phyloP scores from a whole-genome alignment of 1,140 invertebrate genomes.

The Scaptomyza montana region DNA sequence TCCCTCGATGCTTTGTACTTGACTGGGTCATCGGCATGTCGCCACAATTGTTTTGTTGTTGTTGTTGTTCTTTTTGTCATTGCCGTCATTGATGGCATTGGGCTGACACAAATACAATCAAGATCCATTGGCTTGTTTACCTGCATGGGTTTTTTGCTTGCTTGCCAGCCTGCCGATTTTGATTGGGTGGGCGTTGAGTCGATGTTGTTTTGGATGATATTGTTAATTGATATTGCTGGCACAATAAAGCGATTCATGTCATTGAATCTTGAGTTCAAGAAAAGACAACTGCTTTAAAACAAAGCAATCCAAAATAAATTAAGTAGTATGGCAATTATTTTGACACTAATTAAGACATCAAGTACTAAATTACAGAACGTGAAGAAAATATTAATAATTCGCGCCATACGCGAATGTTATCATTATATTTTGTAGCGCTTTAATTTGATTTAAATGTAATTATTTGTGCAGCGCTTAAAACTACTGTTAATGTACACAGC shows the following conservation, averaged over 20 bases:
- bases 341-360: conserved; percentile 70
- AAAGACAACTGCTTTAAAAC: conserved; percentile 33
- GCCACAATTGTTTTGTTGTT: conserved; percentile 14
- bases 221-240: conserved; percentile 70
- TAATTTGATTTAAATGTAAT: conserved; percentile 19
- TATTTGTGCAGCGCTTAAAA: neutral
- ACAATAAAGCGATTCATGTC: conserved; percentile 50
- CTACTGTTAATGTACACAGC: conserved; percentile 1
- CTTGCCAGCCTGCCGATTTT: conserved; percentile 13
- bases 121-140: conserved; percentile 63
- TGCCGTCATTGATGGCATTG: conserved; percentile 48
- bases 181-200: conserved; percentile 50
- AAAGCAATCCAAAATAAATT: conserved; percentile 41
- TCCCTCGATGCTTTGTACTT: conserved; percentile 47
- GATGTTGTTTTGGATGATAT: conserved; percentile 39
- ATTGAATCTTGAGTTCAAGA: conserved; percentile 62
- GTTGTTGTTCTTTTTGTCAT: conserved; percentile 10
- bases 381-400: conserved; percentile 31
- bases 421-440: conserved; percentile 10
- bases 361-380: conserved; percentile 49
- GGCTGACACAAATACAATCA: conserved; percentile 61
- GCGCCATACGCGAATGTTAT: conserved; percentile 13
- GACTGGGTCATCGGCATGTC: conserved; percentile 61
- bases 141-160: conserved; percentile 52
- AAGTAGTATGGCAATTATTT: conserved; percentile 27